These are phyloP conservation scores for Anagyrus pseudococci DNA, from an alignment of 2,888 invertebrate genomes.

Conservation along the genomic window DNA sequence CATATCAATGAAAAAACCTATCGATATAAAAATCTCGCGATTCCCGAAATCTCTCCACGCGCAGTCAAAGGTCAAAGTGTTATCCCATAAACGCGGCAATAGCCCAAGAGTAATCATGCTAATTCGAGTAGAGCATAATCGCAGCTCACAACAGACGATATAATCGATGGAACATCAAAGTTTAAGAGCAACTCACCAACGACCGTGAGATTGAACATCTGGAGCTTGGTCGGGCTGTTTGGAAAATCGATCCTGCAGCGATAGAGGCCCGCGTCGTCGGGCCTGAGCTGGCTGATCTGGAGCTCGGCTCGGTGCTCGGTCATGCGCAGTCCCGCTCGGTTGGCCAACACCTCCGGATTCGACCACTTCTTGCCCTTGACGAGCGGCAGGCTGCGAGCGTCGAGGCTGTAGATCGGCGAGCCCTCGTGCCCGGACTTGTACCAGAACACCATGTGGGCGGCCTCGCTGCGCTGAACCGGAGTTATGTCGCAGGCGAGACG, in stretches of 20 bases:
- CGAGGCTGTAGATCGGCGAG: slow-evolving; percentile 82
- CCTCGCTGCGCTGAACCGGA: slow-evolving; percentile 73
- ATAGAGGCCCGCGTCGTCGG: slow-evolving; percentile 64
- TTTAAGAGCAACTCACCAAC: slow-evolving; percentile 56
- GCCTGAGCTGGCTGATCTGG: slow-evolving; percentile 58
- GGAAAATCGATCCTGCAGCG: slow-evolving; percentile 64
- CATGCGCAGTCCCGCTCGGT: slow-evolving; percentile 61
- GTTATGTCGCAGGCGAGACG: slow-evolving; percentile 87
- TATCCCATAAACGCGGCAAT: too few relatives aligned
- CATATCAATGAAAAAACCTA: too few relatives aligned
- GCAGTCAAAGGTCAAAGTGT: too few relatives aligned
- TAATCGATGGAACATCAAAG: too few relatives aligned
- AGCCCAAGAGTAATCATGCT: too few relatives aligned
- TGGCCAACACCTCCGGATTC: slow-evolving; percentile 60
- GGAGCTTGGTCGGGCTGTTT: slow-evolving; percentile 64
- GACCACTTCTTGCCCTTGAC: slow-evolving; percentile 62
- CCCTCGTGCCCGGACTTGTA: slow-evolving; percentile 79
- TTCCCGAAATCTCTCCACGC: too few relatives aligned
- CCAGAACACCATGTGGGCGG: slow-evolving; percentile 92
- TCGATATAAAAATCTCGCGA: too few relatives aligned
- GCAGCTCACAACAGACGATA: too few relatives aligned
- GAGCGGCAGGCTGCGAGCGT: slow-evolving; percentile 61
- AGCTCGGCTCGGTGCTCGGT: slow-evolving; percentile 64
- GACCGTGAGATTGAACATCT: slow-evolving; percentile 64
- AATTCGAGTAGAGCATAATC: too few relatives aligned